Evolutionary conservation across 2,113 vertebrate species (phyloP).

Genomic region (Symphodus melops): DNA sequence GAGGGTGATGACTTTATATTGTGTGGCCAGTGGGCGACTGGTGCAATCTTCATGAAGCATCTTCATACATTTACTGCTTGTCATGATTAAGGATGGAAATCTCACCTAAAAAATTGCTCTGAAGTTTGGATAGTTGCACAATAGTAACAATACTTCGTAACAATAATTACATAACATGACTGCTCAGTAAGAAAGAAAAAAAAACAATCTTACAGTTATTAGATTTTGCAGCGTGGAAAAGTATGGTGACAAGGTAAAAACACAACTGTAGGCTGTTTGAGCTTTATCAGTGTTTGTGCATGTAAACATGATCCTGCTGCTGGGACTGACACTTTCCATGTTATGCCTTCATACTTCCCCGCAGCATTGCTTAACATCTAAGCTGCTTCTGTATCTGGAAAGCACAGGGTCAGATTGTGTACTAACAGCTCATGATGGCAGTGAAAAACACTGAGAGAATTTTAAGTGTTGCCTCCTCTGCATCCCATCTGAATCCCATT

Average conservation of each 20-base stretch:
- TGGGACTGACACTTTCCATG: conserved; percentile 51
- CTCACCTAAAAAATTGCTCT: too few relatives aligned
- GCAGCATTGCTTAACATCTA: conserved; percentile 43
- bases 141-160: not conserved
- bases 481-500: conserved; percentile 15
- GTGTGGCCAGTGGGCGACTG: too few relatives aligned
- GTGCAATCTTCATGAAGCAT: too few relatives aligned
- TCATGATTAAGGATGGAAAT: too few relatives aligned
- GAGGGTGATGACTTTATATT: too few relatives aligned
- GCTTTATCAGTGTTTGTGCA: conserved; percentile 33
- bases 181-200: not conserved
- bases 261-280: conserved; percentile 42
- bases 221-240: conserved; percentile 18
- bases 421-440: conserved; percentile 14
- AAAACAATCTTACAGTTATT: not conserved
- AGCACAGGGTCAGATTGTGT: conserved; percentile 37
- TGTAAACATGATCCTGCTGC: conserved; percentile 55
- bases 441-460: conserved; percentile 21
- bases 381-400: conserved; percentile 45
- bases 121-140: too few relatives aligned
- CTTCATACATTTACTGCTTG: too few relatives aligned
- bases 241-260: conserved; percentile 5
- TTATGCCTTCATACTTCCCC: conserved; percentile 28
- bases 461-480: not conserved
- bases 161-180: not conserved